Percentiles rank a stretch among this genome's conserved stretches.
phyloP scores from a whole-genome alignment of 2,888 invertebrate species.

The Thecophora atra region DNA sequence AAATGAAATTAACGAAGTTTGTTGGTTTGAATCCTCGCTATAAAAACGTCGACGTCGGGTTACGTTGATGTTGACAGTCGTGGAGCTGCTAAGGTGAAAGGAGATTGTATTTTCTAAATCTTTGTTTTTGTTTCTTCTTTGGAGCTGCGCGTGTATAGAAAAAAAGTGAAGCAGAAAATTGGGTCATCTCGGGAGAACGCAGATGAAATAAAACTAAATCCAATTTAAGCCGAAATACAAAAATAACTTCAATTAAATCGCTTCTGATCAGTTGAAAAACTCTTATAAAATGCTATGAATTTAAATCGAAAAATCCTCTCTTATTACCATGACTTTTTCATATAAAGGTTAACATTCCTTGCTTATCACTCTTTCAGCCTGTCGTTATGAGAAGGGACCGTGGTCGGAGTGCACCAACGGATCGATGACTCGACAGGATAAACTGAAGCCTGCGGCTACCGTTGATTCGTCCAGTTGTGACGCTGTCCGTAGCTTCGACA shows the following conservation, averaged over 20 bases:
- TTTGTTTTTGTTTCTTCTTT: too few species aligned
- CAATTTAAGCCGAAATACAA: too few species aligned
- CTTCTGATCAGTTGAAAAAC: too few species aligned
- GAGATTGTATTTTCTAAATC: neutral
- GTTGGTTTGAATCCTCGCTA: neutral
- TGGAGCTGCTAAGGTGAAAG: neutral
- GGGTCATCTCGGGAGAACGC: too few species aligned
- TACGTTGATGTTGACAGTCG: neutral
- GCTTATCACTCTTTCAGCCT: conserved; percentile 68
- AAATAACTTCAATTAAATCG: neutral
- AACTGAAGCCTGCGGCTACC: conserved; percentile 81
- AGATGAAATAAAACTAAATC: neutral
- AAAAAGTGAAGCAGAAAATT: neutral
- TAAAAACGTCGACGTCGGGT: neutral
- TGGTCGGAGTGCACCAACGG: conserved; percentile 86
- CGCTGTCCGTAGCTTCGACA: conserved; percentile 79
- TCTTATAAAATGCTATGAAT: too few species aligned
- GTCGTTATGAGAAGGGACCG: conserved; percentile 88
- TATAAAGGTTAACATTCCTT: neutral
- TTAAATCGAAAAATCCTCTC: too few species aligned
- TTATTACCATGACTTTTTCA: too few species aligned
- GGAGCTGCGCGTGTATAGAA: neutral
- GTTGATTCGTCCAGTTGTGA: conserved; percentile 70
- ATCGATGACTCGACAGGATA: conserved; percentile 83
- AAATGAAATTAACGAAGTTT: conserved; percentile 39